Evolutionary conservation across 2,888 invertebrate genomes (phyloP).

Genomic region (Sinhomidia bicolor): DNA sequence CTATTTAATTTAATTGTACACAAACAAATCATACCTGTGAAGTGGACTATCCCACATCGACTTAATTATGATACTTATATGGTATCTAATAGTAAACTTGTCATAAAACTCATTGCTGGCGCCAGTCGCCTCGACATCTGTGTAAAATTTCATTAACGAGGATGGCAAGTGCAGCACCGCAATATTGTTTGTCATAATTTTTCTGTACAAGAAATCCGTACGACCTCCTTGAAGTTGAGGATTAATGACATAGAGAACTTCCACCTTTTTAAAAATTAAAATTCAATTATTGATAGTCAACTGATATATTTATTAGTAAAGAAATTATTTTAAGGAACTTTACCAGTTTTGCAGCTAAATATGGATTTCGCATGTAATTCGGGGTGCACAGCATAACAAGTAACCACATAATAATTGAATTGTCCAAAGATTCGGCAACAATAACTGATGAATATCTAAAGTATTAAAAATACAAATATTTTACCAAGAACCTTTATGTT

Average conservation of each 20-base stretch:
- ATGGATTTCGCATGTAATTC: constrained; percentile 96
- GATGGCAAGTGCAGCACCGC: constrained; percentile 92
- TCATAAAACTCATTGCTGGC: constrained; percentile 99
- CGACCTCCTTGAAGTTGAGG: constrained; percentile 83
- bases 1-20: background rate
- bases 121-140: constrained; percentile 98
- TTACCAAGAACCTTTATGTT: no score
- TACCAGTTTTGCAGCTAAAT: constrained; percentile 97
- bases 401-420: constrained; percentile 93
- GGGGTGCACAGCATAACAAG: constrained; percentile 94
- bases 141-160: constrained; percentile 98
- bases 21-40: constrained; percentile 85
- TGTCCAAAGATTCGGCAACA: constrained; percentile 89
- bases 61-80: constrained; percentile 98
- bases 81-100: constrained; percentile 99
- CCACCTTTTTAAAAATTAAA: constrained; percentile 71
- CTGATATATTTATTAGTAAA: background rate
- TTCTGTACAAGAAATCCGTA: constrained; percentile 84
- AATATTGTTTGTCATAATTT: constrained; percentile 94
- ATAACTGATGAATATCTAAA: constrained; percentile 89
- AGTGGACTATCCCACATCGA: constrained; percentile 96
- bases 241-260: constrained; percentile 81
- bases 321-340: no score
- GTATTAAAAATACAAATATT: no score
- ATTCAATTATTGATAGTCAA: no score